phyloP scores from a whole-genome alignment of 2,888 invertebrate species.

The Meta bourneti region DNA sequence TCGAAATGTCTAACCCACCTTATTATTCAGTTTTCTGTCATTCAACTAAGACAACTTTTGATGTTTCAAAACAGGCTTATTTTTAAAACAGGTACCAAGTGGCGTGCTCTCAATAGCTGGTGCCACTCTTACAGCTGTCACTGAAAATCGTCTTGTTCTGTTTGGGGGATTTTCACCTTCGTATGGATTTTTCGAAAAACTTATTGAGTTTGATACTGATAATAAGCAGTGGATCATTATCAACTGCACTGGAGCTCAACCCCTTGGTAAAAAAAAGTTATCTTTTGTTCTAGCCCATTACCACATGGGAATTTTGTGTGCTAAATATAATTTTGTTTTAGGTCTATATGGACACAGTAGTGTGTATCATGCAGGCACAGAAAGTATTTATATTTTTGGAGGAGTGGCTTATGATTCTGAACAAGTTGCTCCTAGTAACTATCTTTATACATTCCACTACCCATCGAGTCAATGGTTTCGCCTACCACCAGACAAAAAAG shows the following conservation, averaged over 20 bases:
- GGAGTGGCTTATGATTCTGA: constrained; percentile 89
- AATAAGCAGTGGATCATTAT: constrained; percentile 88
- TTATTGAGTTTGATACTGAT: constrained; percentile 86
- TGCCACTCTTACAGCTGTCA: constrained; percentile 91
- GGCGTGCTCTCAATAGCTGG: constrained; percentile 88
- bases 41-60: no score
- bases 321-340: constrained; percentile 76
- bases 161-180: constrained; percentile 90
- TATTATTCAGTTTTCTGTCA: no score
- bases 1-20: no score
- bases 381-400: constrained; percentile 94
- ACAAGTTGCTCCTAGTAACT: constrained; percentile 87
- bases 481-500: constrained; percentile 86
- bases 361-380: constrained; percentile 89
- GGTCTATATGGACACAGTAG: constrained; percentile 92
- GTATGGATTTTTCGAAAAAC: constrained; percentile 88
- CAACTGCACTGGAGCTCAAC: constrained; percentile 87
- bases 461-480: constrained; percentile 90
- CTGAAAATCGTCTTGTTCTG: constrained; percentile 86
- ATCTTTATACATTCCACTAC: constrained; percentile 89
- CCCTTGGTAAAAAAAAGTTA: constrained; percentile 83
- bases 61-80: no score
- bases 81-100: constrained; percentile 30
- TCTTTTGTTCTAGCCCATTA: not conserved
- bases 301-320: no score